Evolutionary conservation across 2,797 vertebrate species (phyloP).

Genomic region (Huso huso): DNA sequence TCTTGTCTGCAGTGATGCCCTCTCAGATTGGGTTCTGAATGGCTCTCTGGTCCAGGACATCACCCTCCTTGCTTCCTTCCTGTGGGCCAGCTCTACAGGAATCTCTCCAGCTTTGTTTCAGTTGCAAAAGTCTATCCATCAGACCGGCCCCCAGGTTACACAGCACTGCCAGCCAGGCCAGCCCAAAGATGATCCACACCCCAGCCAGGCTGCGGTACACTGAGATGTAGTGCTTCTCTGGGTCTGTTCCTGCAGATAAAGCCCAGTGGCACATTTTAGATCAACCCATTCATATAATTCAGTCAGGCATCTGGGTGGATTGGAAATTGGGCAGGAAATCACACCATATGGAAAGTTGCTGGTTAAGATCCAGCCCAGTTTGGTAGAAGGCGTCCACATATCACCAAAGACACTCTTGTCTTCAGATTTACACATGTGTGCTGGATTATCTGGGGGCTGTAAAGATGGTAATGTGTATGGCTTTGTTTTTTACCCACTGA

Average conservation of each 20-base stretch:
- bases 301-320: too few species aligned
- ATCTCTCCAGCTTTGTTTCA: slow-evolving; percentile 27
- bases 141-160: slow-evolving; percentile 57
- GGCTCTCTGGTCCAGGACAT: slow-evolving; percentile 22
- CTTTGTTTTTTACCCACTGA: too few species aligned
- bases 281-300: too few species aligned
- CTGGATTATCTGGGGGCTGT: too few species aligned
- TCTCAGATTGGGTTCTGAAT: slow-evolving; percentile 24
- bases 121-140: slow-evolving; percentile 54
- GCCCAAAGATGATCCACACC: slow-evolving; percentile 59
- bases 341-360: too few species aligned
- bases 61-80: slow-evolving; percentile 38
- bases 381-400: too few species aligned
- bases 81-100: slow-evolving; percentile 12
- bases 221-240: slow-evolving; percentile 55
- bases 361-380: too few species aligned
- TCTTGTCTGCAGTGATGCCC: slow-evolving; percentile 8
- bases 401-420: too few species aligned
- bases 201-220: slow-evolving; percentile 61
- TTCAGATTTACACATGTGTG: too few species aligned
- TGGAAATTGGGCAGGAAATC: too few species aligned
- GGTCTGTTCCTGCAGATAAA: slow-evolving; percentile 45
- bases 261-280: too few species aligned
- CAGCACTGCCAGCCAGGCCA: slow-evolving; percentile 60
- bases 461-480: too few species aligned